phyloP scores from a whole-genome alignment of 2,888 invertebrate genomes.

The Andrena chrysosceles region DNA sequence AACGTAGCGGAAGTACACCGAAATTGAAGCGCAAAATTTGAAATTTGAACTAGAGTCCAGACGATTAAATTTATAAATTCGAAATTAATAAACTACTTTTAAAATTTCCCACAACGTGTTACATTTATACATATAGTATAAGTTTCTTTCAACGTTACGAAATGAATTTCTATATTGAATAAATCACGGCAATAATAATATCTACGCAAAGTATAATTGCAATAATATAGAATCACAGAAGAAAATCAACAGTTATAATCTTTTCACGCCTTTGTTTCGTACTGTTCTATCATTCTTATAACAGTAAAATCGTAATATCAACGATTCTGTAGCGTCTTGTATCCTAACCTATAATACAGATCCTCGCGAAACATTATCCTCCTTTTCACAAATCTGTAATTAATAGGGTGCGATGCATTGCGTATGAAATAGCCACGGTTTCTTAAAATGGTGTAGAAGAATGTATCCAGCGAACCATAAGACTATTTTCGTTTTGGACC shows the following conservation, averaged over 20 bases:
- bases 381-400: slow-evolving; percentile 29
- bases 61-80: background rate
- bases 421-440: slow-evolving; percentile 11
- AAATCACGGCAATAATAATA: background rate
- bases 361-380: slow-evolving; percentile 12
- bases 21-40: slow-evolving; percentile 27
- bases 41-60: background rate
- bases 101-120: background rate
- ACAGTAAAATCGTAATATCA: slow-evolving; percentile 2
- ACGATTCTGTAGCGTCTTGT: background rate
- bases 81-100: background rate
- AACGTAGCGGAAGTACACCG: slow-evolving; percentile 24
- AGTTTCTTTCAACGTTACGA: background rate
- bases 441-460: slow-evolving; percentile 71
- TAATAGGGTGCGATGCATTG: background rate
- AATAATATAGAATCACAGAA: background rate
- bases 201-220: background rate
- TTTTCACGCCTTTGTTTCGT: background rate
- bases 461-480: slow-evolving; percentile 95
- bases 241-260: background rate
- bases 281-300: background rate
- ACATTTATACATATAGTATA: background rate
- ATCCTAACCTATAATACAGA: slow-evolving; percentile 47
- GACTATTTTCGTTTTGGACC: slow-evolving; percentile 97
- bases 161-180: background rate